Evolutionary conservation across 2,113 vertebrate species (phyloP).

Genomic region (Piliocolobus tephrosceles): DNA sequence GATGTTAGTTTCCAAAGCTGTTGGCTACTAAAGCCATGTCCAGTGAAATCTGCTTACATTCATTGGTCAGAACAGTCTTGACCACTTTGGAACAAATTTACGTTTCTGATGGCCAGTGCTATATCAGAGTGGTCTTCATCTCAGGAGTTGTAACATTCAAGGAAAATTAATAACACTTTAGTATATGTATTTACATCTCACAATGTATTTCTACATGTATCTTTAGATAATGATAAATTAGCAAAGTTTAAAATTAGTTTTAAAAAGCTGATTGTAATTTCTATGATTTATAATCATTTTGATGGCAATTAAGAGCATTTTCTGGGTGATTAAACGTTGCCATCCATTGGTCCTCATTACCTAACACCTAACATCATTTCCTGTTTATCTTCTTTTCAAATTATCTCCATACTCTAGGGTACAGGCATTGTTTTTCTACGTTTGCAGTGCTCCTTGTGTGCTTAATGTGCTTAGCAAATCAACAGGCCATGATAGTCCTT

Average conservation of each 20-base stretch:
- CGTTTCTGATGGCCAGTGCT: too few species aligned
- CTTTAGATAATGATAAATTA: not conserved
- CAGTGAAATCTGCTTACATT: too few species aligned
- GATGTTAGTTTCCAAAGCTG: slow-evolving; percentile 49
- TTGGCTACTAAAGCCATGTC: not conserved
- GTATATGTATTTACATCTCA: not conserved
- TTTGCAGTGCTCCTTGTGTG: not conserved
- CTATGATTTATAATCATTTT: not conserved
- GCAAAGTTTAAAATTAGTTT: not conserved
- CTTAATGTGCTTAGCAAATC: not conserved
- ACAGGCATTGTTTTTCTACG: not conserved
- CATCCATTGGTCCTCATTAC: not conserved
- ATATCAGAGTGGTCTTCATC: not conserved
- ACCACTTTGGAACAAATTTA: too few species aligned
- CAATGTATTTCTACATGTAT: not conserved
- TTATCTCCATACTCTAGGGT: not conserved
- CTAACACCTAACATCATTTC: slow-evolving; percentile 17
- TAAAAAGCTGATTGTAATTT: slow-evolving; percentile 29
- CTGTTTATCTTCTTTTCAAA: not conserved
- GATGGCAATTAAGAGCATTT: slow-evolving; percentile 13
- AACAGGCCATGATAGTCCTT: not conserved
- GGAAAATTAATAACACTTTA: not conserved
- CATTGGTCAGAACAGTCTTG: too few species aligned
- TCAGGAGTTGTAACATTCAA: not conserved
- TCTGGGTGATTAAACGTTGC: not conserved